Evolutionary conservation across 1,140 invertebrate genomes (phyloP), one percentile per base, ranked within the genome.

Genomic region (Bombus huntii): DNA sequence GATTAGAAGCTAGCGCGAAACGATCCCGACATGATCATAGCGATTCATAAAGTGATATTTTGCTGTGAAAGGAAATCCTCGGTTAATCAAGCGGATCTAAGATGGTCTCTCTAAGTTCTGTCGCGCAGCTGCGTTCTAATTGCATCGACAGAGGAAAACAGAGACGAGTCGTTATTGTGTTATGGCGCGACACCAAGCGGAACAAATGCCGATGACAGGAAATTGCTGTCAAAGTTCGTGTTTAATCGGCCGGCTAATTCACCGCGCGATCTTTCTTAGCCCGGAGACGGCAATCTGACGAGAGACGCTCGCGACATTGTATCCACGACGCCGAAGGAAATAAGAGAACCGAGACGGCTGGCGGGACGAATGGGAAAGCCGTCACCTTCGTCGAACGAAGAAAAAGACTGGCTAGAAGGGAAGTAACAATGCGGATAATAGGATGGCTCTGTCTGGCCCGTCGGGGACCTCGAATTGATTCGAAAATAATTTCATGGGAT

Each of bases 371-470:
- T 47, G 18, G 42, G 37, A 59, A 73, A 81, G 28, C 47, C 22
- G 53, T 39, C 62, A 72, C 22, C 70, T 59, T 62, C 53, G 28
- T 62, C 34, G 44, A 62, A 71, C 18, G 44, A 44, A 37, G 53
- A 47, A 44, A 44, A 86, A 25, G 83, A 77, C 2, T 9, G 28
- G 13, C 22, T 25, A 34, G 57, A 66, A 66, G 22, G 53, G 28
- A 81, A 89, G 42, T 85, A 89, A 83, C 87, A 89, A 83, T 62
- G 79, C 74, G 66, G 71, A 89, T 89, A 90, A 89, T 87, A 82
- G 87, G 71, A 85, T 75, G 57, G 70, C 66, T 89, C 57, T 77
- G 71, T 65, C 71, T 81, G 77, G 31, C 66, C 34, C 75, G 53
- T 13, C 28, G 77, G 77, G 37, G 62, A 82, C 42, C 72, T 73